Base-by-base conservation (phyloP, 2,113 vertebrate genomes). In the Corydoras maculifer region DNA sequence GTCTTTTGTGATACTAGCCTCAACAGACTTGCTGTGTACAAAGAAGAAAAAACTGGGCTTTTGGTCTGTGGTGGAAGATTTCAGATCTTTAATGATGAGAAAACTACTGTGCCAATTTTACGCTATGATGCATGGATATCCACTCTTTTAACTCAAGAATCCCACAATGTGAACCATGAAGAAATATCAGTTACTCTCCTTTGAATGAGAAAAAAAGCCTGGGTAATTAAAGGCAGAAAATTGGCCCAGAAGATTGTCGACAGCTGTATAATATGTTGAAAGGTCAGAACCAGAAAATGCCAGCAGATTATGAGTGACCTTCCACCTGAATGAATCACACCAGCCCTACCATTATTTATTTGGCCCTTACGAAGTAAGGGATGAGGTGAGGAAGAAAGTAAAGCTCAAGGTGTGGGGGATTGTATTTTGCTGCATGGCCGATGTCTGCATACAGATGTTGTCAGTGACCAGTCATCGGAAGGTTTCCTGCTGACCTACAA, bases 401-500 rank as follows among this genome's bases (percentile, higher is more conserved):
- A 65, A 3, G 70, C 35, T 2, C 15, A 58, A 58, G n/a, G 12
- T 58, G 55, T 18, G 55, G 55, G 15, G 1, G 58, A 65, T 35
- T 35, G 3, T 35, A 35, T 35, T 35, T 35, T 35, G 32, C 7
- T 4, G 32, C 32, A 35, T 35, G 32, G 7, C 32, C 32, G 32
- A 74, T 62, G 29, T 43, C 18, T 73, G 9, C 57, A 73, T 5
- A 30, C 43, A 54, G 62, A 60, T 49, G 11, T 15, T 64, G 71
- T 60, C 12, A 65, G 65, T n/a, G 25, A 64, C 25, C 63, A 30
- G 10, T 75, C 59, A 18, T 49, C 66, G 6, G 68, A 71, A 14
- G 48, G 25, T 13, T 76, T 76, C 57, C 59, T 76, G n/a, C 51
- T 67, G 12, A 48, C 75, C 57, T 68, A 67, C n/a, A 62, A 76